These are phyloP conservation scores for Orthonyx spaldingii DNA, from an alignment of 2,113 vertebrate genomes.

Conservation along the genomic window DNA sequence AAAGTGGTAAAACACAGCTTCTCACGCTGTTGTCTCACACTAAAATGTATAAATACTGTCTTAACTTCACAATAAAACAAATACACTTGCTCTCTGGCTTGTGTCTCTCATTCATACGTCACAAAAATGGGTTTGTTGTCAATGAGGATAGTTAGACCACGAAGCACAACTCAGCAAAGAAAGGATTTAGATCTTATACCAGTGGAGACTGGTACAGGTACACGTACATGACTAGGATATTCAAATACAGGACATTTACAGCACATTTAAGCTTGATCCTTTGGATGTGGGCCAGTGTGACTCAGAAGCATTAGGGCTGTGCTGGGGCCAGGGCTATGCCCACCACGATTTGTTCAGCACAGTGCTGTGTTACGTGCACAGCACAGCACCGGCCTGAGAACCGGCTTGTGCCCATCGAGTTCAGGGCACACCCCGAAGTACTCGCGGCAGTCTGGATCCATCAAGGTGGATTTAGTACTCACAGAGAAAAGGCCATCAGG, in stretches of 20 bases:
- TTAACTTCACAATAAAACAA: no score
- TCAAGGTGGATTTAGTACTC: not conserved
- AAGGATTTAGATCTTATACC: not conserved
- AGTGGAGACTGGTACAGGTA: not conserved
- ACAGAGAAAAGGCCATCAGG: not conserved
- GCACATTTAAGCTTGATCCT: not conserved
- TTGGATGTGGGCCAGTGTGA: not conserved
- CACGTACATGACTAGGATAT: not conserved
- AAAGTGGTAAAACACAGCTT: no score
- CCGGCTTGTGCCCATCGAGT: not conserved
- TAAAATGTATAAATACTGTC: no score
- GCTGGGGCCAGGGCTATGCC: not conserved
- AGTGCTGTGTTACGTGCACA: accelerated
- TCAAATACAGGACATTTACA: not conserved
- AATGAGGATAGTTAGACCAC: not conserved
- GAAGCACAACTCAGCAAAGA: not conserved
- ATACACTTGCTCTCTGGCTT: no score
- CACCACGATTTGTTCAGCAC: accelerated
- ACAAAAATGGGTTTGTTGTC: not conserved
- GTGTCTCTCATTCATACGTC: no score
- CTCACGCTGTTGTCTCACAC: no score
- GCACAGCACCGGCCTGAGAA: not conserved
- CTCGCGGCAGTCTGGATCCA: not conserved
- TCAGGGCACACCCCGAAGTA: not conserved
- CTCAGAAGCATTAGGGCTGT: not conserved